Percentiles rank a stretch among this genome's conserved stretches.
These are phyloP conservation scores for Diplosoma virens DNA, from an alignment of 23 tunicate species.

Conservation along the genomic window DNA sequence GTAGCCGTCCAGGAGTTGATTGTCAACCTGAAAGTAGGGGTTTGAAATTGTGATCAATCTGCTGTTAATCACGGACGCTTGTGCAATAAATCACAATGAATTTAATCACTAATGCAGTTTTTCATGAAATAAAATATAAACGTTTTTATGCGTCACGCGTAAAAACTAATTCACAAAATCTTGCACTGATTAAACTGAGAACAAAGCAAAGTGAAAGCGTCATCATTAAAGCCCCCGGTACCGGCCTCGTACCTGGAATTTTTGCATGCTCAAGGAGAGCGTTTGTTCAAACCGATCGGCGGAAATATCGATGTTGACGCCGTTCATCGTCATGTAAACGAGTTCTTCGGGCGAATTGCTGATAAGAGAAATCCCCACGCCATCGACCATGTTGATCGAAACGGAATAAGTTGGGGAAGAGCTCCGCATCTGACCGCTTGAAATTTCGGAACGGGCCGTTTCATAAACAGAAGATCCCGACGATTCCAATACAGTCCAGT, in stretches of 20 bases:
- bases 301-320: constrained; percentile 54
- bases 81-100: too few relatives aligned
- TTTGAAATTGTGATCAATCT: too few relatives aligned
- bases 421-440: not conserved
- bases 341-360: constrained; percentile 83
- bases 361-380: constrained; percentile 85
- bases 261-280: constrained; percentile 58
- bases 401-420: not conserved
- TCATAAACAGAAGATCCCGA: not conserved
- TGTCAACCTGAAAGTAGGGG: constrained; percentile 83
- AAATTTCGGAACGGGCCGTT: not conserved
- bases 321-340: constrained; percentile 73
- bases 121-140: too few relatives aligned
- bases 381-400: constrained; percentile 49
- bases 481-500: constrained; percentile 41
- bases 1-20: constrained; percentile 68
- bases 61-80: too few relatives aligned
- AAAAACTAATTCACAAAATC: too few relatives aligned
- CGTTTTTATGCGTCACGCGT: too few relatives aligned
- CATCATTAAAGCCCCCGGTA: too few relatives aligned
- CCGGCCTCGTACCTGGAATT: constrained; percentile 69
- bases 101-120: too few relatives aligned
- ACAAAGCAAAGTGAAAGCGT: too few relatives aligned
- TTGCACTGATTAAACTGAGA: too few relatives aligned
- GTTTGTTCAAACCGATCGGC: constrained; percentile 31